phyloP scores from a whole-genome alignment of 2,888 invertebrate species.

The Conistra vaccinii region DNA sequence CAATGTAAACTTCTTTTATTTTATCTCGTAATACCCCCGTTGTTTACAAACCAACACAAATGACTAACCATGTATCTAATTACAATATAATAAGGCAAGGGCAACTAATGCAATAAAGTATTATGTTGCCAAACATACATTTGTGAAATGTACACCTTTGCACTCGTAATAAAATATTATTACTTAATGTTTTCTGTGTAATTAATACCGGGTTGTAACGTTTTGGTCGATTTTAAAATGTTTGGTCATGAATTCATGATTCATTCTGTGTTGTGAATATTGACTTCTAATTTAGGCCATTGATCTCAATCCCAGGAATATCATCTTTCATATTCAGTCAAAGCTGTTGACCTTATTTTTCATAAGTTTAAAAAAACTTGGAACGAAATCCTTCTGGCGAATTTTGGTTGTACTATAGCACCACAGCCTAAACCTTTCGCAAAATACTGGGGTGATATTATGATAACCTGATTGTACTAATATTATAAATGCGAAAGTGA shows the following conservation, averaged over 20 bases:
- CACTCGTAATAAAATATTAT: constrained; percentile 55
- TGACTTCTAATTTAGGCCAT: background rate
- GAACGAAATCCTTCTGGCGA: too few relatives aligned
- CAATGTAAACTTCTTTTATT: background rate
- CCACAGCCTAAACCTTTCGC: too few relatives aligned
- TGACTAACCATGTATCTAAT: constrained; percentile 60
- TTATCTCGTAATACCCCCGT: background rate
- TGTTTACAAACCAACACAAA: constrained; percentile 22
- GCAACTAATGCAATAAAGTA: constrained; percentile 56
- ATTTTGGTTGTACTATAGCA: too few relatives aligned
- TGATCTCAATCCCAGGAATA: constrained; percentile 15
- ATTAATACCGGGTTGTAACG: constrained; percentile 44
- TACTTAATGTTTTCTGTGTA: constrained; percentile 61
- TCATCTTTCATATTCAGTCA: background rate
- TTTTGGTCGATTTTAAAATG: constrained; percentile 12
- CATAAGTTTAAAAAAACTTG: too few relatives aligned
- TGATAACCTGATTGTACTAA: too few relatives aligned
- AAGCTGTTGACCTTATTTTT: background rate
- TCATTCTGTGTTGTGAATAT: background rate
- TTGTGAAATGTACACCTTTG: constrained; percentile 59
- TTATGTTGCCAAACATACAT: constrained; percentile 64
- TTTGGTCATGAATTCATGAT: constrained; percentile 16
- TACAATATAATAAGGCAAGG: constrained; percentile 64
- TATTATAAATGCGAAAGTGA: too few relatives aligned
- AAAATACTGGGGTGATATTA: too few relatives aligned